Conservation (phyloP, 2,888 invertebrate genomes). For the Papilio elwesi region DNA sequence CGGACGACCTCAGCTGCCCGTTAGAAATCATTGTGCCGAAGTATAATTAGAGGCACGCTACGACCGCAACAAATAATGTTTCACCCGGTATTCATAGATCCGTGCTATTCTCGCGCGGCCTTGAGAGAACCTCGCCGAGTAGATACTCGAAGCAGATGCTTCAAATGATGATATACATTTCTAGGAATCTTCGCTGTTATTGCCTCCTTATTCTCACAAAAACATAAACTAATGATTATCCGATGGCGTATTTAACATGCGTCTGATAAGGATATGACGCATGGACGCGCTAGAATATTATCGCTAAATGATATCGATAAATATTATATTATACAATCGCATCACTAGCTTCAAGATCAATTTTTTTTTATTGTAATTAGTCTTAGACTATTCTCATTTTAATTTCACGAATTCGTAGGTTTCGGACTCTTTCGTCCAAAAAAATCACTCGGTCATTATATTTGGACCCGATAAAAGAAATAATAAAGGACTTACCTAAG, state of each 20-base stretch:
- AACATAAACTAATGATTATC: constrained; percentile 32
- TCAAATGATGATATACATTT: constrained; percentile 45
- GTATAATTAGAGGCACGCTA: constrained; percentile 65
- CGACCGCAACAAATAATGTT: constrained; percentile 66
- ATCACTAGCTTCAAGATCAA: background rate
- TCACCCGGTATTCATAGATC: constrained; percentile 62
- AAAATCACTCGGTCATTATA: too few relatives aligned
- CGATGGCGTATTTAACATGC: constrained; percentile 13
- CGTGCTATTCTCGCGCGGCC: constrained; percentile 70
- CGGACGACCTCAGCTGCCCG: constrained; percentile 52
- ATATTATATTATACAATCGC: background rate
- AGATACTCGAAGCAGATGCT: too few relatives aligned
- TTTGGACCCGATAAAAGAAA: too few relatives aligned
- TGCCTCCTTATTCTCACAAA: constrained; percentile 38
- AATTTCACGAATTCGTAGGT: too few relatives aligned
- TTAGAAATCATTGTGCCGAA: constrained; percentile 55
- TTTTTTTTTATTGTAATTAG: background rate
- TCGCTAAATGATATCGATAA: constrained; percentile 10
- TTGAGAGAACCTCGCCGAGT: constrained; percentile 63
- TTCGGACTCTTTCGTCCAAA: too few relatives aligned
- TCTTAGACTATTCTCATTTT: too few relatives aligned
- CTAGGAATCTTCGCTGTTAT: constrained; percentile 49
- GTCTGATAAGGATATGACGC: constrained; percentile 16
- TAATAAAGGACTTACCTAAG: too few relatives aligned
- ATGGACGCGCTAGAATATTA: constrained; percentile 3